A percentile compares a stretch with the other conserved stretches of the same genome.
Conservation (phyloP, 2,888 invertebrate species). For the Helicoverpa assulta region DNA sequence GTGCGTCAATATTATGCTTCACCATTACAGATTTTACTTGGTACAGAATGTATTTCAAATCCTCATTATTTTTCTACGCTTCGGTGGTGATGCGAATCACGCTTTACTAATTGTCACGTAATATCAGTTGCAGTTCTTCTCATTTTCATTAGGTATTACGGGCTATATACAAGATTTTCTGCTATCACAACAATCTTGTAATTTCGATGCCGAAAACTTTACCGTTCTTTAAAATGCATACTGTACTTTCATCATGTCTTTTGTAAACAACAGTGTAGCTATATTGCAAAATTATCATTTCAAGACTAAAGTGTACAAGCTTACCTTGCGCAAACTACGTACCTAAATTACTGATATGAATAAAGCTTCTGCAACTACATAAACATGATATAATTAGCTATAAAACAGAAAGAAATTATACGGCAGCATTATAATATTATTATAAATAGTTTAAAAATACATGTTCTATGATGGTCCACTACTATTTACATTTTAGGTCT, state of each 20-base stretch:
- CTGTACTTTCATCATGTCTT: background rate
- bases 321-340: constrained; percentile 27
- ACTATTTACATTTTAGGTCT: constrained; percentile 62
- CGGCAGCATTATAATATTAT: constrained; percentile 24
- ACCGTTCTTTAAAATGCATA: constrained; percentile 9
- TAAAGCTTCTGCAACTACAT: constrained; percentile 56
- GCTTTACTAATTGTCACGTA: background rate
- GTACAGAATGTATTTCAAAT: constrained; percentile 14
- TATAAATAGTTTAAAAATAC: constrained; percentile 51
- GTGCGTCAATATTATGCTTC: constrained; percentile 23
- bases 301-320: constrained; percentile 15
- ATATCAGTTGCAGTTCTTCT: background rate
- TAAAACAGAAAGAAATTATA: constrained; percentile 14
- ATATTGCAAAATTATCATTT: constrained; percentile 11
- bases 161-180: background rate
- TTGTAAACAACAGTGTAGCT: background rate
- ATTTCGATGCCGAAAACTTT: too few relatives aligned
- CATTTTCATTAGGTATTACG: background rate
- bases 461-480: constrained; percentile 66
- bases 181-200: too few relatives aligned
- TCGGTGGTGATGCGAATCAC: background rate
- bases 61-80: background rate
- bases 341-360: constrained; percentile 54
- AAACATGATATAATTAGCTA: constrained; percentile 37
- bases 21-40: background rate